Base-by-base conservation (phyloP, 2,888 invertebrate species). In the Drosophila emarginata region DNA sequence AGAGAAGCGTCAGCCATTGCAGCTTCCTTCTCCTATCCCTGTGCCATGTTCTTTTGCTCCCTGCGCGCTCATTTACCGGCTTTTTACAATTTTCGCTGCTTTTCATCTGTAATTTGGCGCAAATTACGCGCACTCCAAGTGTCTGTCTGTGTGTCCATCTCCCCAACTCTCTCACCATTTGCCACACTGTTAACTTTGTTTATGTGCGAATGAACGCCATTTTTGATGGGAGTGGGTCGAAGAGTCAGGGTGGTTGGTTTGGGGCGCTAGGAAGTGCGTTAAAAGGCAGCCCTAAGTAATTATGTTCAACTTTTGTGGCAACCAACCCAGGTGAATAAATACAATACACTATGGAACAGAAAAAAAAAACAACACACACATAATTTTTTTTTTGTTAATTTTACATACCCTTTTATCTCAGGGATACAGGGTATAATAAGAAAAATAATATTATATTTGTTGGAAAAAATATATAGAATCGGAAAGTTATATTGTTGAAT, bases 71-170 rank as follows among this genome's bases (percentile, higher is more conserved):
- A 60, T 64, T 73, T 51, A 37, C 58, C 36, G 65, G 66, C 64
- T 67, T 71, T 78, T 79, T 70, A 75, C 64, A 77, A 64, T 72
- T 79, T 80, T 66, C 65, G 64, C 68, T 69, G 67, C 68, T 74
- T 74, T 72, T 64, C 68, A 69, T 76, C 62, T 76, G 73, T 77
- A 77, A 82, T 82, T 82, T 77, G 56, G 74, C 64, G 67, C 68
- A 74, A 79, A 82, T 82, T 77, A 79, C 77, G 75, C 77, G 63
- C 36, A 28, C 72, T 68, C 65, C 67, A 79, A 82, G 72, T 80
- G 70, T 62, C 67, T 64, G 36, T 60, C 67, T 32, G 40, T 37
- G 65, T 15, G 28, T 54, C 54, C 56, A 37, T 11, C 36, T 40
- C 11, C 23, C 36, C 14, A 15, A 28, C 9, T 52, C 18, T 28